Evolutionary conservation across 2,888 invertebrate species (phyloP), one percentile per base, ranked within the genome.

Genomic region (Nomada ruficornis): DNA sequence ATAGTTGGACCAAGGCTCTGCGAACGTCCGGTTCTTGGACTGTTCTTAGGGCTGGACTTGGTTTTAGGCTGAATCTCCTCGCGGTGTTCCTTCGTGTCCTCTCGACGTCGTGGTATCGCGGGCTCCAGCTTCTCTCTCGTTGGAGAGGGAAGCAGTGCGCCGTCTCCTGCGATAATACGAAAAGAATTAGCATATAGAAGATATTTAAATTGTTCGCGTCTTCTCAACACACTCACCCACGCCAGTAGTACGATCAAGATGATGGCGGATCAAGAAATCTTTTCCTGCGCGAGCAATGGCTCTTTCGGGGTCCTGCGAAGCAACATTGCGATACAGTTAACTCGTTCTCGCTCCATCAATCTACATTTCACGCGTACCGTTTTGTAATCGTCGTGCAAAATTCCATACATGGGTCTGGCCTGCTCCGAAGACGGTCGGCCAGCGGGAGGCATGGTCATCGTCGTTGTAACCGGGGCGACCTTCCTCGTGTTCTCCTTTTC

Each of bases 401-500:
- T 90, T 72, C 90, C 91, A 67, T 92, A 91, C 68, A 92, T 88
- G 9, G 93, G 93, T 86, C 93, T 91, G 15, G 93, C 92, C 79
- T 93, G 93, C 55, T 92, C 93, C 65, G 93, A 93, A 2, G 94
- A 93, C 18, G 94, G 94, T 80, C 93, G 89, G 44, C 94, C 94
- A 3, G 94, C 94, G 2, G 93, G 91, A 63, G 91, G 92, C 84
- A 92, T 90, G 60, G 88, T 85, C 50, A 88, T 80, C 63, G 88
- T 80, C 23, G 86, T 69, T 9, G 82, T 52, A 18, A 86, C 75
- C 18, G 94, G 94, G 3, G 90, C 93, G 47, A 94, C 90, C 94
- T 97, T 97, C 87, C 97, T 97, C 91, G 97, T 97, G 93, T 96
- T 97, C 94, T 97, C 97, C 90, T 97, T 96, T 87, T 97, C 97